These are phyloP conservation scores for Paratilapia polleni DNA, from an alignment of 2,113 vertebrate species.

Conservation along the genomic window DNA sequence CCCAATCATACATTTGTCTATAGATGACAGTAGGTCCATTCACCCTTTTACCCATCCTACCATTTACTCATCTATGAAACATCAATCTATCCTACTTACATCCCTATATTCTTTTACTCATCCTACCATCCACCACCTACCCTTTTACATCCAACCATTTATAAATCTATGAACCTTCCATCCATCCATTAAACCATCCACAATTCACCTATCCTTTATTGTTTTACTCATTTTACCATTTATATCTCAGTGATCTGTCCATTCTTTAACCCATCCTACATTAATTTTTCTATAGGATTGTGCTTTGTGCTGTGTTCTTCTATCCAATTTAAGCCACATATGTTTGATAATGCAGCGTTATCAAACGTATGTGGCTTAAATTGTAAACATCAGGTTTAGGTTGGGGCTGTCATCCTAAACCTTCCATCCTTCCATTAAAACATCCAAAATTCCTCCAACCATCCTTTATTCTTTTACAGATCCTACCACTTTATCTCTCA, in stretches of 20 bases:
- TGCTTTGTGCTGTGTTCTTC: too few relatives aligned
- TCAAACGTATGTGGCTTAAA: constrained; percentile 22
- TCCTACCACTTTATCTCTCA: too few relatives aligned
- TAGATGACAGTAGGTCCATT: neutral
- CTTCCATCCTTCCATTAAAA: neutral
- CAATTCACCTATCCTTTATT: constrained; percentile 3
- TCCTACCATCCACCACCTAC: neutral
- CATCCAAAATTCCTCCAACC: neutral
- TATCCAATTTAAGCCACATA: too few relatives aligned
- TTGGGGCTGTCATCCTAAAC: constrained; percentile 19
- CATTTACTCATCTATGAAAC: neutral
- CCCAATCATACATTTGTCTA: neutral
- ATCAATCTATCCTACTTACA: neutral
- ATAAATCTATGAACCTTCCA: neutral
- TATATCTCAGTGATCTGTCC: neutral
- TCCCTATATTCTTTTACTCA: too few relatives aligned
- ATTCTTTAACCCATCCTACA: neutral
- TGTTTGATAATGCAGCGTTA: constrained; percentile 42
- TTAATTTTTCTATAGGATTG: too few relatives aligned
- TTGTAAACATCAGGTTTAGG: neutral
- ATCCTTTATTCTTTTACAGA: neutral
- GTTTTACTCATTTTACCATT: neutral
- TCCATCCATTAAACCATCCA: neutral
- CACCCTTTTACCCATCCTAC: neutral
- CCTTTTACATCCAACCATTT: neutral